Evolutionary conservation across 2,113 vertebrate species (phyloP).

Genomic region (Lanius collurio): DNA sequence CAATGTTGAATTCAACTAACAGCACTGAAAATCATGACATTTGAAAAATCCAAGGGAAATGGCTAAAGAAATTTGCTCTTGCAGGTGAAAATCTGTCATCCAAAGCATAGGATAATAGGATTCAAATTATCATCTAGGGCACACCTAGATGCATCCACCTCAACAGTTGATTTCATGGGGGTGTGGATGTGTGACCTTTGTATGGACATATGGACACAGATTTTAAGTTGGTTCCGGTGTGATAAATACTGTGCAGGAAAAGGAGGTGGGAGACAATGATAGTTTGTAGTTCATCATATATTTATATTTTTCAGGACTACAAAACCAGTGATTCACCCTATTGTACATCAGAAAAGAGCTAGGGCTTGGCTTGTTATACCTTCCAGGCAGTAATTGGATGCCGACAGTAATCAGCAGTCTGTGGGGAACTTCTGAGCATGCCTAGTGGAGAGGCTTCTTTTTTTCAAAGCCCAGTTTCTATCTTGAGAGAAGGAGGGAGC

Average conservation of each 20-base stretch:
- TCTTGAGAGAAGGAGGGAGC: constrained; percentile 35
- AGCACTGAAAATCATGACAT: not conserved
- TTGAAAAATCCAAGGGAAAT: not conserved
- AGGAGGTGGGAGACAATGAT: not conserved
- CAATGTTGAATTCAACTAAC: not conserved
- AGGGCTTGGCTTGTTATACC: not conserved
- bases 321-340: not conserved
- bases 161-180: not conserved
- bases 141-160: not conserved
- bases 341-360: not conserved
- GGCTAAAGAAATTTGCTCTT: not conserved
- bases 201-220: not conserved
- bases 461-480: constrained; percentile 37
- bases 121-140: not conserved
- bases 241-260: not conserved
- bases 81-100: not conserved
- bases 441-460: not conserved
- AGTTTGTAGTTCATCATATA: not conserved
- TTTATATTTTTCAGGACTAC: not conserved
- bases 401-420: constrained; percentile 15
- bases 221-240: not conserved
- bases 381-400: constrained; percentile 36
- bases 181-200: not conserved
- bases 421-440: constrained; percentile 62
- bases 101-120: not conserved